Evolutionary conservation across 2,797 vertebrate genomes (phyloP), one percentile per base, ranked within the genome.

Genomic region (Coregonus suidteri): DNA sequence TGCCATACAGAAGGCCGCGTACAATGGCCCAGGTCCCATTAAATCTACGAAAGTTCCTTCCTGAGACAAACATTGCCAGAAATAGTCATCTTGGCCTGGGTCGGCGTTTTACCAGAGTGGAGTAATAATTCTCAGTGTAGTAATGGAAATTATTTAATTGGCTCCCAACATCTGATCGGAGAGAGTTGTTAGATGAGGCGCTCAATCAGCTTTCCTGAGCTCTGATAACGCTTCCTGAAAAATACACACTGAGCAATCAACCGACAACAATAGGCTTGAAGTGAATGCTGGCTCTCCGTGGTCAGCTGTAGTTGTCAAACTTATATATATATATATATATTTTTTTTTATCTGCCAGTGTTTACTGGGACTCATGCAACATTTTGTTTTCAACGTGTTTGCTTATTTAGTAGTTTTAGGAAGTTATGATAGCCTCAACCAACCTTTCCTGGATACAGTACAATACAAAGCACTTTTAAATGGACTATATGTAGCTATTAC

Each of bases 21-120:
- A 98, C 97, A 98, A 97, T 97, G 96, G 96, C 95, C 94, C 93
- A 95, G 91, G 96, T 95, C 96, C 96, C 96, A 97, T 97, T 98
- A 97, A 97, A 97, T 96, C 94, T 93, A 93, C 94, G 94, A 97
- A 97, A 95, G 95, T 97, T 97, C 96, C 97, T 98, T 98, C 97
- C 97, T 97, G 94, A 96, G 95, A 94, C 96, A 96, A 96, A 96
- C 94, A 93, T 89, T 88, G 95, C 96, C 96, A 98, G 95, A 98
- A 98, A 98, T 98, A 98, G 96, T 95, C 91, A 94, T 96, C 93
- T 95, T 96, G 95, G 95, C 95, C 92, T 83, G 82, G 88, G 93
- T 89, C 90, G 90, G 87, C 89, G 88, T 92, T 94, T 92, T 93
- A 89, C n/a, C 93, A 93, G 91, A 91, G 82, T 95, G 95, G 95